Evolutionary conservation across 2,797 vertebrate species (phyloP), one percentile per base, ranked within the genome.

Genomic region (Pipistrellus kuhlii): DNA sequence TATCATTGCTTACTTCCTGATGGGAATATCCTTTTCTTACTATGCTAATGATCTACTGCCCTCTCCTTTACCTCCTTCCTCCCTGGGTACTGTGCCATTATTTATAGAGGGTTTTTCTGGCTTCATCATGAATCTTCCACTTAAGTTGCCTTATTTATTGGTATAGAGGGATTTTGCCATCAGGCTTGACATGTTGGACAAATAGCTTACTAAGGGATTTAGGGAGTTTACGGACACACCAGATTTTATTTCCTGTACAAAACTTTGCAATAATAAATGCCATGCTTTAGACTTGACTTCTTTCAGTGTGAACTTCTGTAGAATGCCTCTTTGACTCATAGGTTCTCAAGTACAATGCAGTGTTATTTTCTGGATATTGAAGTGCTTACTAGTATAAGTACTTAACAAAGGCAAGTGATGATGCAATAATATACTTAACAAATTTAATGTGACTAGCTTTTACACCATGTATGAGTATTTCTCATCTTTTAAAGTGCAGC

Each of bases 81-180:
- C 53, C 12, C n/a, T 93, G 84, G 72, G 35, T 71, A 83, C 38
- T 87, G 83, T 93, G 62, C 15, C 44, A 93, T 75, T 95, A 85
- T 93, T 95, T 92, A 81, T 0, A 97, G 75, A 95, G 59, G 87
- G 86, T 21, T 90, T 96, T 41, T 85, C 89, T 57, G 73, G 53
- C 30, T 75, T 76, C 64, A 71, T 90, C 8, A 76, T 92, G 88
- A 96, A 89, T 97, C 85, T 88, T 85, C 73, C 90, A 7, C 85
- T 92, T 88, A 97, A 93, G 48, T 77, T 96, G 83, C 72, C 48
- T 94, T 97, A 93, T 93, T 95, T 96, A 96, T 92, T 94, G 92
- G 35, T 91, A 89, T 44, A 93, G 78, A 92, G 90, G 93, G 92
- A 94, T 86, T 96, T 92, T 94, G 32, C 88, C 89, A 96, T 94